These are phyloP conservation scores for Pammene aurita DNA, from an alignment of 2,888 invertebrate species.

Conservation along the genomic window DNA sequence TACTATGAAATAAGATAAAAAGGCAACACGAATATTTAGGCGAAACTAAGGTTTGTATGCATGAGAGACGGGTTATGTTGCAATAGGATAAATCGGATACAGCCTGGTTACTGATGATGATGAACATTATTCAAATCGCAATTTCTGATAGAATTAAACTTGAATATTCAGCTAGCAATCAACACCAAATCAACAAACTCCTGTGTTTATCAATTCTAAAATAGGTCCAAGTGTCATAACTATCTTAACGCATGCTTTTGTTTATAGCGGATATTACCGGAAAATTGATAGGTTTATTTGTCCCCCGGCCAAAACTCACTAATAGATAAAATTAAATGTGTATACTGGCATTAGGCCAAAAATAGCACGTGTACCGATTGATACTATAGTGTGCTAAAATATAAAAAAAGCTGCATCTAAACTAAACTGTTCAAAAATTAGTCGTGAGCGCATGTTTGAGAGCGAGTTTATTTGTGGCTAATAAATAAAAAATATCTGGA, in stretches of 20 bases:
- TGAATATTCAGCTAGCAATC: neutral
- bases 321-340: constrained; percentile 60
- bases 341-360: constrained; percentile 50
- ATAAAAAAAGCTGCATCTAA: constrained; percentile 44
- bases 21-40: too few species aligned
- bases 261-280: constrained; percentile 41
- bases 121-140: too few species aligned
- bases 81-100: too few species aligned
- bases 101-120: too few species aligned
- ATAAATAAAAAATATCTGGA: constrained; percentile 43
- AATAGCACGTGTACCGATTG: constrained; percentile 44
- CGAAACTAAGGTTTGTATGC: too few species aligned
- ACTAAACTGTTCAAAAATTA: constrained; percentile 45
- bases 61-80: too few species aligned
- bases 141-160: too few species aligned
- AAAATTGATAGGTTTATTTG: constrained; percentile 54
- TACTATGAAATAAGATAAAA: too few species aligned
- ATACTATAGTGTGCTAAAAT: neutral
- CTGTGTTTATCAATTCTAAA: constrained; percentile 31
- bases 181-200: constrained; percentile 22
- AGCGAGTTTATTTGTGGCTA: constrained; percentile 45
- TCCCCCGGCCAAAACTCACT: constrained; percentile 66
- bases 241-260: constrained; percentile 31
- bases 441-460: constrained; percentile 44
- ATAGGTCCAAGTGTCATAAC: constrained; percentile 23